phyloP scores from a whole-genome alignment of 2,797 vertebrate genomes.

The Takifugu ocellatus region DNA sequence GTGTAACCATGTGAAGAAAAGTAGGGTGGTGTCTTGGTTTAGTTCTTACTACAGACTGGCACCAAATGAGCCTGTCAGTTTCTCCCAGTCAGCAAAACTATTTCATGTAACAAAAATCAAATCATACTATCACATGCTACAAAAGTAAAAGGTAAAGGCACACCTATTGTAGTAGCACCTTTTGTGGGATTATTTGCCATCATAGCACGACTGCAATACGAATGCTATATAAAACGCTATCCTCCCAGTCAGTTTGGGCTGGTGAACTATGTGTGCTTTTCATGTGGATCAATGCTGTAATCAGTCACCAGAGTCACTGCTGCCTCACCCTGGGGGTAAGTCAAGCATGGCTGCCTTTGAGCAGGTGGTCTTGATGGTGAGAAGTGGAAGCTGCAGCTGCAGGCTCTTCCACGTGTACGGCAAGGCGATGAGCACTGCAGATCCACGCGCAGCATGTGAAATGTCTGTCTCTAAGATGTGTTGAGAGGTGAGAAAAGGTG shows the following conservation, averaged over 20 bases:
- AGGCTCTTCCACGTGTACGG: conserved; percentile 77
- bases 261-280: no score
- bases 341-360: conserved; percentile 77
- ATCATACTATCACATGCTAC: no score
- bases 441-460: conserved; percentile 12
- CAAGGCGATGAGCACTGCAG: conserved; percentile 71
- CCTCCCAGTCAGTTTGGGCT: no score
- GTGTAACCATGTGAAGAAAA: background rate
- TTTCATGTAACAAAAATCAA: no score
- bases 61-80: no score
- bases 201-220: background rate
- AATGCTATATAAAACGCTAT: no score
- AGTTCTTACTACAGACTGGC: no score
- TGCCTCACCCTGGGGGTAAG: conserved; percentile 81
- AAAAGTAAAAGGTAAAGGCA: background rate
- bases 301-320: background rate
- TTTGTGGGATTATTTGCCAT: background rate
- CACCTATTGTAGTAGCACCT: background rate
- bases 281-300: conserved; percentile 7
- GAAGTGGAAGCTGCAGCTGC: conserved; percentile 62
- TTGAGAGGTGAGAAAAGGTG: no score
- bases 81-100: no score
- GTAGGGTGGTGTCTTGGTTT: no score
- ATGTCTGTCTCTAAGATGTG: no score
- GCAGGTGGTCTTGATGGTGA: conserved; percentile 77